A percentile compares a stretch with the other conserved stretches of the same genome.
These are phyloP conservation scores for Microtus richardsoni DNA, from an alignment of 2,113 vertebrate species.

Conservation along the genomic window DNA sequence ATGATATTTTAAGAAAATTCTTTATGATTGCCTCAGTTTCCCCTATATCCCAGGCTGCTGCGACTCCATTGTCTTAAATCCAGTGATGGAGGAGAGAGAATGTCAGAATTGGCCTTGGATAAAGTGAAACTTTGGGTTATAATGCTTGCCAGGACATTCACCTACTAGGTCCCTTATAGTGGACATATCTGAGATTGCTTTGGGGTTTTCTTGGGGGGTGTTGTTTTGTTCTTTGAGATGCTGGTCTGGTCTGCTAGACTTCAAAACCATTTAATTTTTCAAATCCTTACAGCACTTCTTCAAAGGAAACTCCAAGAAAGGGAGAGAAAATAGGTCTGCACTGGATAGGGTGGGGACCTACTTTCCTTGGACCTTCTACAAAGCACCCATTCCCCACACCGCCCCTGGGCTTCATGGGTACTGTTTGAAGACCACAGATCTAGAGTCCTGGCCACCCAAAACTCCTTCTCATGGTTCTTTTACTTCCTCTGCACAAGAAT, in stretches of 20 bases:
- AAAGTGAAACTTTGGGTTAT: background rate
- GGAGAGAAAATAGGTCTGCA: background rate
- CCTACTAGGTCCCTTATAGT: background rate
- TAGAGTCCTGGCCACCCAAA: background rate
- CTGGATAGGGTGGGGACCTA: background rate
- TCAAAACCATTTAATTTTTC: background rate
- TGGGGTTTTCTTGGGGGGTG: background rate
- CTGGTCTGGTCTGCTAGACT: background rate
- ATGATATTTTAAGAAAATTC: background rate
- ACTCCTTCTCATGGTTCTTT: background rate
- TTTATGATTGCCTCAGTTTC: background rate
- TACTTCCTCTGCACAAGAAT: background rate
- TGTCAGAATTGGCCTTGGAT: background rate
- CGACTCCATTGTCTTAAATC: background rate
- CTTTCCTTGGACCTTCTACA: background rate
- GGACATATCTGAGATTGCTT: background rate
- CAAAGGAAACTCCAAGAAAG: constrained; percentile 26
- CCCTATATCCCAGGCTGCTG: background rate
- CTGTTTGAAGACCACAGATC: background rate
- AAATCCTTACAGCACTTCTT: constrained; percentile 1
- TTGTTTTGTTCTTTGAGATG: background rate
- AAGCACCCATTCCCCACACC: background rate
- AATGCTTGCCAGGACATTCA: background rate
- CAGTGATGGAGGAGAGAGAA: background rate
- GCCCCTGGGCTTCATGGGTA: background rate